These are phyloP conservation scores for Rhinolophus ferrumequinum DNA, from an alignment of 2,113 vertebrate genomes.

Conservation along the genomic window DNA sequence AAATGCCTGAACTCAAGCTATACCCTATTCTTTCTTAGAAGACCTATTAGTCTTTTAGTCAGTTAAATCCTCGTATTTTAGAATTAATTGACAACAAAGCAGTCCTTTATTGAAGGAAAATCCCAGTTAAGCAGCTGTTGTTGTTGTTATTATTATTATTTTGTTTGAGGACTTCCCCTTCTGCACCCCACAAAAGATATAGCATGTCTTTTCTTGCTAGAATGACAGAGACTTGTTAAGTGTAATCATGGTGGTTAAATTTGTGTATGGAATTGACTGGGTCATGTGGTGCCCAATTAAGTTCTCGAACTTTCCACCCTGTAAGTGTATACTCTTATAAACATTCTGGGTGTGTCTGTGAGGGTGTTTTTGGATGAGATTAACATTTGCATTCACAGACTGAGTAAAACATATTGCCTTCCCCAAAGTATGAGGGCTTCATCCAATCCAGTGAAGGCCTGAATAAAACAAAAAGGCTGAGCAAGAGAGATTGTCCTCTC, in stretches of 20 bases:
- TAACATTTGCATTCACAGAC: neutral
- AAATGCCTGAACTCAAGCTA: neutral
- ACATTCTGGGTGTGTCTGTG: neutral
- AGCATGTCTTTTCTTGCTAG: neutral
- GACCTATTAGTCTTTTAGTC: neutral
- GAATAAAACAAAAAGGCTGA: neutral
- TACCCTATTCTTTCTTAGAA: neutral
- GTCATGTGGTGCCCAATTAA: neutral
- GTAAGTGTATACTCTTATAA: neutral
- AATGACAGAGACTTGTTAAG: neutral
- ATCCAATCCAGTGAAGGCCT: neutral
- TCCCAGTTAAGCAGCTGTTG: neutral
- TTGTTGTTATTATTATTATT: neutral
- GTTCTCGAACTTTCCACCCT: too few species aligned
- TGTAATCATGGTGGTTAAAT: neutral
- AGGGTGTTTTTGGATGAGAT: neutral
- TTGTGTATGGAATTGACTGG: neutral
- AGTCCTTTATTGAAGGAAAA: neutral
- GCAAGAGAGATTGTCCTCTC: neutral
- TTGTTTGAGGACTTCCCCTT: neutral
- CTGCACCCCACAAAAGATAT: fast-evolving
- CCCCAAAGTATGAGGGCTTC: neutral
- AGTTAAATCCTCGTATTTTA: neutral
- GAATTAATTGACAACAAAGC: neutral
- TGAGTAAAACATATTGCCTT: neutral